Base-by-base conservation (phyloP, 1,140 invertebrate genomes). In the Drosophila nebulosa region DNA sequence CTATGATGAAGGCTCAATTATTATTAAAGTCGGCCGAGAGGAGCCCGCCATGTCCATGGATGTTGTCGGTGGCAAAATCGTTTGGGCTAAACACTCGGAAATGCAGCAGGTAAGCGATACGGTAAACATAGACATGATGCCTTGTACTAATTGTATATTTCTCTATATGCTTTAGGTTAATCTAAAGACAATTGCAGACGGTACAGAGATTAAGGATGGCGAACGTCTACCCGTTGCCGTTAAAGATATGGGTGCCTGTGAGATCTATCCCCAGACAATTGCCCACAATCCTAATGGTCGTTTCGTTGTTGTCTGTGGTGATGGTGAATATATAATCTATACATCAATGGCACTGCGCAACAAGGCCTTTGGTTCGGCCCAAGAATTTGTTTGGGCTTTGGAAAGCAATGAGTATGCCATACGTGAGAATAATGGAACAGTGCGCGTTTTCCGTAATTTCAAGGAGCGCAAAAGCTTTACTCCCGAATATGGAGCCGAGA, bases 11-110 rank as follows among this genome's bases (percentile, higher is more conserved):
- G 99, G 99, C 12, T 99, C 97, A 71, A 98, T 99, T 63, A 96
- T 99, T 92, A 96, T 99, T 1, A 99, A 98, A 92, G 95, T 99
- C 9, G 99, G 99, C 4, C 93, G 98, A 32, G 99, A 99, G 91
- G 99, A 99, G 90, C 99, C 99, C 1, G 98, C 98, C 0, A 98
- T 99, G 79, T 99, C 98, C 0, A 99, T 99, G 99, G 99, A 99
- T 92, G 95, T 96, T 0, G 96, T 96, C 78, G 98, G 98, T 53
- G 98, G 98, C 42, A 99, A 99, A 93, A 99, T 99, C 51, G 96
- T 99, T 39, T 99, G 98, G 98, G 99, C 99, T 0, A 96, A 96
- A 79, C 99, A 99, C 91, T 98, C 97, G 0, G 99, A 99, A 93
- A 95, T 99, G 77, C 98, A 99, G 90, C 98, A 99, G 91, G 98